Base-by-base conservation (phyloP, 1,140 invertebrate genomes). In the Drosophila tropicalis region DNA sequence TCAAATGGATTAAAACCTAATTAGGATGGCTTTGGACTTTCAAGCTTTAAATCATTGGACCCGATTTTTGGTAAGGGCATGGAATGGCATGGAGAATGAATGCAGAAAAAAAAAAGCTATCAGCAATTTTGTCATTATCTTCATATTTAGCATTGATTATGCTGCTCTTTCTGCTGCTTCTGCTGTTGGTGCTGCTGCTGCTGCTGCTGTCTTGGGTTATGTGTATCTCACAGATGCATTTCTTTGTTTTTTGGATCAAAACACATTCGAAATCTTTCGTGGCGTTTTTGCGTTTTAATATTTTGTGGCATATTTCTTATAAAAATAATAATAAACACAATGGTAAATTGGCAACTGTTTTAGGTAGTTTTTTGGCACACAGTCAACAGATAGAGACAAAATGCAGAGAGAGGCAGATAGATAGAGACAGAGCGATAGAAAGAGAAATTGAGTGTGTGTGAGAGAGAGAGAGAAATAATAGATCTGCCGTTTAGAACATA, bases 81-180 rank as follows among this genome's bases (percentile, higher is more conserved):
- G 15, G 10, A 19, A 22, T 51, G 44, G 44, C 9, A 51, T 6
- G 29, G 29, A 29, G 17, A 51, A 51, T 51, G 17, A 51, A 51
- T 51, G 44, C 44, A 51, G 2, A 51, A 22, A 51, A 13, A 39
- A 39, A 39, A 39, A 39, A 86, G 82, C 87, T 86, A 86, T 79
- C 79, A 83, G 76, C 79, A 86, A 86, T 86, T 86, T 86, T 86
- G 83, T 89, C 83, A 87, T 86, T 86, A 84, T 84, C 74, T 72
- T 67, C 67, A 79, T 61, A 67, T 86, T 86, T 76, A 86, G 72
- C 82, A 79, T 87, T 86, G 76, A 86, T 87, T 86, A 87, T 76
- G 62, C 54, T 64, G 70, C 41, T 68, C 44, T 72, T 58, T 70
- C 62, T 79, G 69, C 19, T 34, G 44, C 44, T 81, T 55, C 60